Percentiles rank a stretch among this genome's conserved stretches.
Conservation (phyloP, 2,888 invertebrate genomes). For the Plebejus argus region DNA sequence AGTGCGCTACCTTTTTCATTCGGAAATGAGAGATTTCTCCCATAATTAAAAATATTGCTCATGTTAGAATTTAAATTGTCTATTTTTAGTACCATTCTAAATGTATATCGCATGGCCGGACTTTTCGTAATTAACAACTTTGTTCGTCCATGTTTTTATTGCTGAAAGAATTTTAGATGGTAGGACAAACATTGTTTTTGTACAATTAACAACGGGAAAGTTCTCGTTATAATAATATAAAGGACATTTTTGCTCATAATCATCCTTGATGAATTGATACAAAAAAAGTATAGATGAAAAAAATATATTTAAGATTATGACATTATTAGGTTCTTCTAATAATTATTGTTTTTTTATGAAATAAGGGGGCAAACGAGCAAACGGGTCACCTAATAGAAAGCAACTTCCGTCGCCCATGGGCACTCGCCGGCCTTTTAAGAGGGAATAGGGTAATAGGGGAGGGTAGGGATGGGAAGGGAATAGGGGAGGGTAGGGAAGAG, state of each 20-base stretch:
- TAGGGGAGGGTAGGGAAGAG: too few species aligned
- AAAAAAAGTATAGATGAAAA: too few species aligned
- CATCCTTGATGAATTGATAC: too few species aligned
- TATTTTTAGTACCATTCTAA: neutral
- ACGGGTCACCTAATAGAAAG: too few species aligned
- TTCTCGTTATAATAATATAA: neutral
- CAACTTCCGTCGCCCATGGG: too few species aligned
- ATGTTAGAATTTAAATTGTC: neutral
- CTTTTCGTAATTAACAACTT: neutral
- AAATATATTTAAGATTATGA: too few species aligned
- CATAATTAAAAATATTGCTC: conserved; percentile 2
- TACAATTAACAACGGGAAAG: neutral
- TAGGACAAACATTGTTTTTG: neutral
- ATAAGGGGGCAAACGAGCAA: too few species aligned
- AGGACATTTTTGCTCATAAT: neutral
- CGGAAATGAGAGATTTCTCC: neutral
- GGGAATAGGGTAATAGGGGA: too few species aligned
- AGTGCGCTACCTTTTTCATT: neutral
- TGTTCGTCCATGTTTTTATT: neutral
- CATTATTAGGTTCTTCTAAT: too few species aligned
- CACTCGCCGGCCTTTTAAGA: too few species aligned
- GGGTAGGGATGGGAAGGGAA: too few species aligned
- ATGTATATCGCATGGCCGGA: neutral
- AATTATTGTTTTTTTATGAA: too few species aligned
- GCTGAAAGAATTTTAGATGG: neutral